Evolutionary conservation across 2,113 vertebrate species (phyloP).

Genomic region (Ciconia maguari): DNA sequence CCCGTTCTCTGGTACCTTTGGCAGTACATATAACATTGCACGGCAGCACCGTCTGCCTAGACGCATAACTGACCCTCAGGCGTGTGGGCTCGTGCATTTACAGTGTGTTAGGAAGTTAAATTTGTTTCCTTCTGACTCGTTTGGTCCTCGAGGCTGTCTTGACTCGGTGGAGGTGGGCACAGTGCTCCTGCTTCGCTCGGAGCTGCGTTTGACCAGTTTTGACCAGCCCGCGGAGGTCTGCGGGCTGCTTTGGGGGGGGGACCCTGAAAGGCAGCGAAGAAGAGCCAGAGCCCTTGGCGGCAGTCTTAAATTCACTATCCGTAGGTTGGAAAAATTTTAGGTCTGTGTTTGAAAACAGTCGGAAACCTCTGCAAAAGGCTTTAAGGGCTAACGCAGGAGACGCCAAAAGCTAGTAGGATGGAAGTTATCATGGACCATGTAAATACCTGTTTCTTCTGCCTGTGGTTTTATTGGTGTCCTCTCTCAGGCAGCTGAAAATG

Average conservation of each 20-base stretch:
- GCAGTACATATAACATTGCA: rapidly evolving
- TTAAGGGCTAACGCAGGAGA: not conserved
- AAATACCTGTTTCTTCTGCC: not conserved
- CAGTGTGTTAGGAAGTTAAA: not conserved
- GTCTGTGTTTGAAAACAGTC: rapidly evolving
- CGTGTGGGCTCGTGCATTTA: not conserved
- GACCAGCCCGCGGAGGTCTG: rapidly evolving
- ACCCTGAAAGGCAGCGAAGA: not conserved
- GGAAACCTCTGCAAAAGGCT: not conserved
- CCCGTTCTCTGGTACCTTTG: rapidly evolving
- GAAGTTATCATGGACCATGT: not conserved
- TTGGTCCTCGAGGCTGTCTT: not conserved
- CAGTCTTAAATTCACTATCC: rapidly evolving
- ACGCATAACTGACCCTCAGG: not conserved
- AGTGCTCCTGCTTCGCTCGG: not conserved
- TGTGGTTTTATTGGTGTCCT: not conserved
- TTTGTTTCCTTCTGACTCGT: not conserved
- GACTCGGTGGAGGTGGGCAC: not conserved
- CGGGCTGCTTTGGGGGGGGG: rapidly evolving
- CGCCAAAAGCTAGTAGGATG: not conserved
- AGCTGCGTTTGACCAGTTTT: not conserved
- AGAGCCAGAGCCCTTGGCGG: not conserved
- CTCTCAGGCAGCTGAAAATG: not conserved
- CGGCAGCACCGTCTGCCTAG: not conserved
- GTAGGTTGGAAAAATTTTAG: not conserved